phyloP scores from a whole-genome alignment of 2,888 invertebrate genomes.

The Herminia tarsipennalis region DNA sequence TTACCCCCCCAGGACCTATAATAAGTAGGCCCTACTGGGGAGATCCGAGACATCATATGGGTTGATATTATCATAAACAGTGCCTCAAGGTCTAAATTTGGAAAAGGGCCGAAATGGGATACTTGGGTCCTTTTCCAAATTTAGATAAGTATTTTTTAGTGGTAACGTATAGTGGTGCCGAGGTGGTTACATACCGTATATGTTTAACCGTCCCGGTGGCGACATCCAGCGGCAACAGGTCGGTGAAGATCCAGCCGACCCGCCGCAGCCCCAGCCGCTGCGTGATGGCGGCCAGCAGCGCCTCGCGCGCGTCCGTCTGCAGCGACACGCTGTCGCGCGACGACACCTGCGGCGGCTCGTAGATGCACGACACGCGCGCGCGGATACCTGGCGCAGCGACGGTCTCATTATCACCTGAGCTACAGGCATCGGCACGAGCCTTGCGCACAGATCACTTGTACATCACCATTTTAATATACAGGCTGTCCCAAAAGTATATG shows the following conservation, averaged over 20 bases:
- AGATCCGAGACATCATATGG: no score
- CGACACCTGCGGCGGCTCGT: constrained; percentile 98
- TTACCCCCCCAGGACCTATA: no score
- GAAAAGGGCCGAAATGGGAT: not conserved
- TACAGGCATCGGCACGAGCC: no score
- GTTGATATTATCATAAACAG: no score
- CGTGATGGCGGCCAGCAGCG: constrained; percentile 91
- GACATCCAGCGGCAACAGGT: constrained; percentile 94
- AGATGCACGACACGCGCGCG: constrained; percentile 96
- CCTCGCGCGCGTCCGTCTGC: constrained; percentile 88
- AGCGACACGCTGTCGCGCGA: constrained; percentile 88
- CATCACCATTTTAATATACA: no score
- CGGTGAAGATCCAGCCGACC: constrained; percentile 99
- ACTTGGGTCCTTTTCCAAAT: not conserved
- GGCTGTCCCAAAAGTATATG: no score
- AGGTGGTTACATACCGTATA: constrained; percentile 58
- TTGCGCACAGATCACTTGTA: no score
- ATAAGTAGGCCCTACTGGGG: no score
- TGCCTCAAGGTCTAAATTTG: not conserved
- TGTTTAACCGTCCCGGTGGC: constrained; percentile 93
- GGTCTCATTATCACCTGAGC: no score
- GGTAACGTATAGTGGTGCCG: no score
- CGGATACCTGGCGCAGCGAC: constrained; percentile 92
- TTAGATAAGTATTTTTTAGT: no score
- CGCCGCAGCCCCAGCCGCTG: constrained; percentile 89